Base-by-base conservation (phyloP, 1,140 invertebrate genomes). In the Rhagoletis pomonella region DNA sequence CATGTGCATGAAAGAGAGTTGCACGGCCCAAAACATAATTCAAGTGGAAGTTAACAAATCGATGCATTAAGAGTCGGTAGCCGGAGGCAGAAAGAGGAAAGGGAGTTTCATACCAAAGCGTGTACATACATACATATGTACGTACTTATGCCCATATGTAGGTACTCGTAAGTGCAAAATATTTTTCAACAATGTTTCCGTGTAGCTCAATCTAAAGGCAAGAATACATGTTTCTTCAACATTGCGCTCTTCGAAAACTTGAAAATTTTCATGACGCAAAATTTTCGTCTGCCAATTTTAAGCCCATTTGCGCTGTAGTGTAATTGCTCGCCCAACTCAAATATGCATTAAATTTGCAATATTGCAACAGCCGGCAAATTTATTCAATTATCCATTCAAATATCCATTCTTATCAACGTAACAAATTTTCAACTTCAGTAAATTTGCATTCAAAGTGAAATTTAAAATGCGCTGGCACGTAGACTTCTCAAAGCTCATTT, bases 1-100 rank as follows among this genome's bases (percentile, higher is more conserved):
- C 47, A 58, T 73, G 73, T 29, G 50, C 17, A 58, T n/a, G 73
- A 6, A 81, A 81, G 47, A 14, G 47, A 29, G n/a, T 29, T 19
- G 29, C 29, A 4, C 73, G 19, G 50, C 50, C 73, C 29, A 58
- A 81, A 81, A 55, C 73, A 81, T 81, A 58, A 81, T 58, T 81
- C 73, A 81, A 81, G 73, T 81, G 50, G 73, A 81, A 29, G 73
- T 81, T 81, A 81, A 81, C 73, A 81, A 81, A 81, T 58, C 47
- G 47, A 81, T 81, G 19, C 47, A n/a, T 55, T 58, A 14, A 81
- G 1, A 81, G n/a, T 7, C 44, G n/a, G 19, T 2, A 81, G 47
- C 50, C 50, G 73, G 7, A 12, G 47, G 67, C 3, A 7, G 4
- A 0, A 17, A 47, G 39, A 4, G 9, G 42, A 10, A 55, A n/a